phyloP scores from a whole-genome alignment of 35 echinoderm and acorn worm species.

The Apostichopus japonicus region DNA sequence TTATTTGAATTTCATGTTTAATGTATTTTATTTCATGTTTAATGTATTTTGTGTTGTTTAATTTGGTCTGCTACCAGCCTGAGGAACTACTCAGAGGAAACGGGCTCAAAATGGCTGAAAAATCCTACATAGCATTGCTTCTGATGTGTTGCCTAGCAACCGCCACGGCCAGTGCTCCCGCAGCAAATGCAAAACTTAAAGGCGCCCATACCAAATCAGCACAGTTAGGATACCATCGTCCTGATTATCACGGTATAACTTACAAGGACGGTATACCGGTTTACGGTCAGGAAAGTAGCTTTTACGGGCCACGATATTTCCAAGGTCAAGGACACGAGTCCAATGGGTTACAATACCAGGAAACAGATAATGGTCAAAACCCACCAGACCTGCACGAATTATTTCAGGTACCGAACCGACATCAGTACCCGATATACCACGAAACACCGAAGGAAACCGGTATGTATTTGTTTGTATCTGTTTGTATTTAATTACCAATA shows the following conservation, averaged over 20 bases:
- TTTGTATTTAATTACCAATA: neutral
- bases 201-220: neutral
- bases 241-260: constrained; percentile 17
- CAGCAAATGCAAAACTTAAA: neutral
- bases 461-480: neutral
- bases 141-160: neutral
- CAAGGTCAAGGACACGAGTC: neutral
- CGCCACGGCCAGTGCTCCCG: neutral
- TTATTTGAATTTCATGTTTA: too few relatives aligned
- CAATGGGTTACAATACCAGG: constrained; percentile 2
- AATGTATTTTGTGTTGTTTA: neutral
- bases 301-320: neutral
- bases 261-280: constrained; percentile 19
- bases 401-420: constrained; percentile 13
- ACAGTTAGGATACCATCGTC: constrained; percentile 1
- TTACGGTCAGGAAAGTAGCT: neutral
- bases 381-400: neutral
- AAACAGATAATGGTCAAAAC: neutral
- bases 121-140: neutral
- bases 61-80: constrained; percentile 2
- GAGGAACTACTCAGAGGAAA: constrained; percentile 12
- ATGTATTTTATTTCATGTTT: neutral
- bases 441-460: constrained; percentile 18
- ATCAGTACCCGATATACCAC: constrained; percentile 36
- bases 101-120: constrained; percentile 9